Percentiles rank a stretch among this genome's conserved stretches.
Evolutionary conservation across 2,113 vertebrate genomes (phyloP).

Genomic region (Sturnus vulgaris): DNA sequence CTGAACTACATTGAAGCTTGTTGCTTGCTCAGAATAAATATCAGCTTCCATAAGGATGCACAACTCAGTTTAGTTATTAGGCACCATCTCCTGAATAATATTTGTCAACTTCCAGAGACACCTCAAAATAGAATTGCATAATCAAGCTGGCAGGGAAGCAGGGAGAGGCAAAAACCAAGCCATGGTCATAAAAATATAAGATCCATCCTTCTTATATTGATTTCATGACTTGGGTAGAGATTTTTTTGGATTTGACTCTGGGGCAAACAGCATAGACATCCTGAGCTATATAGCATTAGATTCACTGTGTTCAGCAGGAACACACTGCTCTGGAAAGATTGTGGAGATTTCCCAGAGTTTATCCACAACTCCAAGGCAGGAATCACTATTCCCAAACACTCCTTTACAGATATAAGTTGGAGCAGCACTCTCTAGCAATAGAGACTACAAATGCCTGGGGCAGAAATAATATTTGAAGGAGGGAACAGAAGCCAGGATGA

Average conservation of each 20-base stretch:
- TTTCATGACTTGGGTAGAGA: neutral
- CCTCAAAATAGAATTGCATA: neutral
- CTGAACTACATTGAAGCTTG: neutral
- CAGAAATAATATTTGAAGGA: neutral
- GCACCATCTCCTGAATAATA: neutral
- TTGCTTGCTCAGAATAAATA: conserved; percentile 8
- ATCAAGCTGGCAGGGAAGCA: neutral
- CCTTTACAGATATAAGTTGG: neutral
- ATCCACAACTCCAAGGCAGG: neutral
- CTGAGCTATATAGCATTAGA: neutral
- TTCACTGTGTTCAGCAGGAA: neutral
- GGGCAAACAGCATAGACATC: neutral
- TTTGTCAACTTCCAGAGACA: neutral
- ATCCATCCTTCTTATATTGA: neutral
- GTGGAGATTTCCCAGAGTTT: neutral
- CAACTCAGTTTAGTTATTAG: neutral
- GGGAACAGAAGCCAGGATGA: neutral
- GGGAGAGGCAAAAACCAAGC: neutral
- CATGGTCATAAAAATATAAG: neutral
- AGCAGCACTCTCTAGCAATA: neutral
- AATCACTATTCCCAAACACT: neutral
- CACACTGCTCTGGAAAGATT: neutral
- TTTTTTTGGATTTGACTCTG: neutral
- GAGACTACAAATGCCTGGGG: neutral
- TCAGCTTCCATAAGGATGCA: neutral